Conservation (phyloP, 23 tunicate species). For the Styela plicata region DNA sequence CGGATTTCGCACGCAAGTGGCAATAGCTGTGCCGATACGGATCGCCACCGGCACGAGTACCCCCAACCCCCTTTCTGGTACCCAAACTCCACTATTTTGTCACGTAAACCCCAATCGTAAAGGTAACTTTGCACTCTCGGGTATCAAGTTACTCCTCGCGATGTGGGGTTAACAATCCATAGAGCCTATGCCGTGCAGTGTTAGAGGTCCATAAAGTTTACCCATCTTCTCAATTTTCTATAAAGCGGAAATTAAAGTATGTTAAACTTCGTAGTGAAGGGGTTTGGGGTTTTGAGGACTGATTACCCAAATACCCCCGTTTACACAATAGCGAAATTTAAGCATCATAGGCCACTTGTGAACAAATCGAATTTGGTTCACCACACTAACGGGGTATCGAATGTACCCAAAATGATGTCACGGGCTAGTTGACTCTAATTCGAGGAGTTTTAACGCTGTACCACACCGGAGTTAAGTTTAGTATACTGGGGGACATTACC, state of each 20-base stretch:
- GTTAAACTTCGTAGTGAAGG: neutral
- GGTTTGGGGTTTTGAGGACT: neutral
- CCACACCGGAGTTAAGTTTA: neutral
- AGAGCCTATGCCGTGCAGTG: neutral
- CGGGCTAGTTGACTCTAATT: neutral
- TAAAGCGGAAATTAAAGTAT: neutral
- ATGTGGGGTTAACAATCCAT: neutral
- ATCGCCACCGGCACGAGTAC: conserved; percentile 23
- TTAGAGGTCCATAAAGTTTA: neutral
- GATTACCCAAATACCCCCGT: neutral
- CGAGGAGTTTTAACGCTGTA: neutral
- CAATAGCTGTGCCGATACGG: conserved; percentile 23
- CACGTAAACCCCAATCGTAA: neutral
- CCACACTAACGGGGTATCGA: neutral
- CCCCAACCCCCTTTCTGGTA: conserved; percentile 3
- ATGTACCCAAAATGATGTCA: neutral
- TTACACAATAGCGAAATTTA: neutral
- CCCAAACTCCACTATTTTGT: neutral
- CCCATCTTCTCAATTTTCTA: neutral
- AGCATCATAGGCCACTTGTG: neutral
- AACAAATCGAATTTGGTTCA: neutral
- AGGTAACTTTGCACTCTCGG: neutral
- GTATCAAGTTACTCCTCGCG: neutral
- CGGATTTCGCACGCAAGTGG: conserved; percentile 36
- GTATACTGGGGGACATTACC: neutral